Conservation (phyloP, 2,113 vertebrate genomes). For the Callocephalon fimbriatum region DNA sequence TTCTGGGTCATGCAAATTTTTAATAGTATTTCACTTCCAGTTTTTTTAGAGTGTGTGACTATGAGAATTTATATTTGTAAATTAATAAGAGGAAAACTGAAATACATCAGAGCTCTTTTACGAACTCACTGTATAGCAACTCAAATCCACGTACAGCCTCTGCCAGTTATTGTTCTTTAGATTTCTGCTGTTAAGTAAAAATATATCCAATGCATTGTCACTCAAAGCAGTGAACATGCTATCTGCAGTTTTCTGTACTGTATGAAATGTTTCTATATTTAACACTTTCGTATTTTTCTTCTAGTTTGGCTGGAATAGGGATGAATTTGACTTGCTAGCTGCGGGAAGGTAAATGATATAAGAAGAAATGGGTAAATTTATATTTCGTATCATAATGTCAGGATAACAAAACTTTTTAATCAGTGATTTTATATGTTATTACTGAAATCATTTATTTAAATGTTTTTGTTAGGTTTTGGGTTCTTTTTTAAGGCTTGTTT, state of each 20-base stretch:
- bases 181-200: not conserved
- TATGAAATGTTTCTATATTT: not conserved
- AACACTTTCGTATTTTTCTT: constrained; percentile 15
- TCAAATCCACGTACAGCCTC: not conserved
- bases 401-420: not conserved
- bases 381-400: not conserved
- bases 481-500: not conserved
- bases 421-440: not conserved
- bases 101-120: not conserved
- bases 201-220: not conserved
- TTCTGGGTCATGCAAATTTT: not conserved
- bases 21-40: fast-evolving
- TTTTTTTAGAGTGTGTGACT: not conserved
- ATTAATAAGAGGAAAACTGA: not conserved
- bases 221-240: not conserved
- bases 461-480: not conserved
- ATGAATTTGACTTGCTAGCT: constrained; percentile 85
- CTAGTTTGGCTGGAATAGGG: constrained; percentile 87
- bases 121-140: not conserved
- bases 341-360: constrained; percentile 83
- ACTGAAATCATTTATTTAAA: not conserved
- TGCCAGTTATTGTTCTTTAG: not conserved
- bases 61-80: not conserved
- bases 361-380: not conserved
- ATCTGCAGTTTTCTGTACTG: not conserved